phyloP scores from a whole-genome alignment of 1,140 invertebrate species.

The Camponotus floridanus region DNA sequence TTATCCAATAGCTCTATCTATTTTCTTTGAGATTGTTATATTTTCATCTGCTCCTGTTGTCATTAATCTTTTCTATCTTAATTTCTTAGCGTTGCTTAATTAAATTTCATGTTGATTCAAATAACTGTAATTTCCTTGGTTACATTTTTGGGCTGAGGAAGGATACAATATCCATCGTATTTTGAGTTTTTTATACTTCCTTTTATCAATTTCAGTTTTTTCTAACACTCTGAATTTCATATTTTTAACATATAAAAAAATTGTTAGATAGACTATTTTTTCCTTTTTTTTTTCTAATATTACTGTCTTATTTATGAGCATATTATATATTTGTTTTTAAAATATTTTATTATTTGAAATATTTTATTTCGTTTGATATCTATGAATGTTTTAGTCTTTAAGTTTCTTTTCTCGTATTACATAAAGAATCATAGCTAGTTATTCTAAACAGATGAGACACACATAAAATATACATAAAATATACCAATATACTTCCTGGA shows the following conservation, averaged over 20 bases:
- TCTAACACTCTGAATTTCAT: background rate
- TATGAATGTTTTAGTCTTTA: background rate
- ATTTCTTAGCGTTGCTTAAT: no score
- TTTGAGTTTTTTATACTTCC: background rate
- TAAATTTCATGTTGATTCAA: no score
- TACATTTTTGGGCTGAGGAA: no score
- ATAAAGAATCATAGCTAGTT: background rate
- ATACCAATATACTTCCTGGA: background rate
- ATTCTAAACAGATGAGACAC: background rate
- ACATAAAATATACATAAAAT: background rate
- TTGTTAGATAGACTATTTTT: background rate
- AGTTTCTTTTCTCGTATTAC: background rate
- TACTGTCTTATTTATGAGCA: background rate
- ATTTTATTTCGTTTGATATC: background rate
- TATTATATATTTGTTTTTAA: background rate
- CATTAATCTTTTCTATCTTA: no score
- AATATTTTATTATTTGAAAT: background rate
- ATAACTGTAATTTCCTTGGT: no score
- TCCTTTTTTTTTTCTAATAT: background rate
- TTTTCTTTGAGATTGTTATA: no score
- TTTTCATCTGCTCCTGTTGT: no score
- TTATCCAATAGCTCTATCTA: no score
- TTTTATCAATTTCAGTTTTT: background rate
- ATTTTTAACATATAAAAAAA: background rate
- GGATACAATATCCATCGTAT: no score